Base-by-base conservation (phyloP, 1,140 invertebrate genomes). In the Sitodiplosis mosellana region DNA sequence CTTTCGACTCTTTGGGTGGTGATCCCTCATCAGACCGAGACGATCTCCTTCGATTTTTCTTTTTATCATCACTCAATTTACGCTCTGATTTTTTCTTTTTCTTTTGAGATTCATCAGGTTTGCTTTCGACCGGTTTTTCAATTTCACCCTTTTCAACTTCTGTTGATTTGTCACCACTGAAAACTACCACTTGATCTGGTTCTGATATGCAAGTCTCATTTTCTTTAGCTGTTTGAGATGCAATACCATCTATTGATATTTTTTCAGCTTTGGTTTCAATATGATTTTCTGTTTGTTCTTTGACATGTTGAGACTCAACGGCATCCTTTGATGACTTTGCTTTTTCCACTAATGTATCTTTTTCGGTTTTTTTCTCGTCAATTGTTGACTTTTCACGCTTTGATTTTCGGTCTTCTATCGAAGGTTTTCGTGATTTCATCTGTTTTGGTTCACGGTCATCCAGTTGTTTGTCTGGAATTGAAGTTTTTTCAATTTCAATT, bases 31-130 rank as follows among this genome's bases (percentile, higher is more conserved):
- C 27, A 27, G 27, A 27, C 10, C 27, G 38, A 4, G 6, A 5
- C 14, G 19, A 22, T 22, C 19, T 44, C 6, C 19, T 20, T 44
- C 15, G 21, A 7, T 44, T 44, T 44, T 22, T 46, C 18, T 46
- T 14, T 15, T 34, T 46, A 33, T 38, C 12, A 12, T 14, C 12
- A 5, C 12, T 38, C 14, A n/a, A n/a, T 17, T 38, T 38, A 5
- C 36, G 49, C 46, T 45, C 56, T 59, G 19, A 58, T 56, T 38
- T 53, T 49, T 51, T 62, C 57, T 45, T 58, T 55, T 15, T 53
- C 57, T 47, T 64, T 51, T 53, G 48, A 46, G n/a, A 33, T 14
- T 38, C 41, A 44, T 51, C 49, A 19, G 19, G 2, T 45, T 27
- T 44, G 11, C 22, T 37, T 21, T 46, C n/a, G 18, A 14, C 27